Conservation (phyloP, 2,113 vertebrate genomes). For the Mohoua ochrocephala region DNA sequence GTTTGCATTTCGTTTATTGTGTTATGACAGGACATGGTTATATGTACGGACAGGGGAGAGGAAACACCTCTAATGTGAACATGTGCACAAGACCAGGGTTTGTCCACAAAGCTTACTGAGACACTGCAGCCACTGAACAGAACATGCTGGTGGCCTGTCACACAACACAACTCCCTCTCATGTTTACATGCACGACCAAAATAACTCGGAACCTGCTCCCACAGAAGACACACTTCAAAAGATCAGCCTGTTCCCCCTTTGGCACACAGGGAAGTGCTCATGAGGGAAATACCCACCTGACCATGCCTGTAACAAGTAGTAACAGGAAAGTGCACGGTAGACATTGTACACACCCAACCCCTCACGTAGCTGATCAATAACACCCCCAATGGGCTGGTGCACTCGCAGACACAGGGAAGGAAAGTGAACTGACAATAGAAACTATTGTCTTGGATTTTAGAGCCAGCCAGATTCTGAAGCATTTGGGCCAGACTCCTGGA, state of each 20-base stretch:
- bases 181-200: conserved; percentile 4
- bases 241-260: background rate
- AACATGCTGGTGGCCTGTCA: background rate
- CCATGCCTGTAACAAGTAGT: background rate
- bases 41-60: background rate
- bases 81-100: background rate
- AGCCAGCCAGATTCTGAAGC: background rate
- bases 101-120: background rate
- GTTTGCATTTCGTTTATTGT: conserved; percentile 54
- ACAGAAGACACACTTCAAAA: background rate
- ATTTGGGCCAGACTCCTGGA: background rate
- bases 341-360: background rate
- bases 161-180: background rate
- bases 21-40: conserved; percentile 35
- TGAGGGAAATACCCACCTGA: background rate
- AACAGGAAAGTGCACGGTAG: background rate
- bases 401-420: background rate
- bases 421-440: background rate
- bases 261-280: background rate
- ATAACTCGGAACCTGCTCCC: background rate
- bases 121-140: background rate
- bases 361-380: background rate
- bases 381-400: background rate
- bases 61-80: background rate
- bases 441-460: background rate